Conservation (phyloP, 2,888 invertebrate species). For the Folsomia candida region DNA sequence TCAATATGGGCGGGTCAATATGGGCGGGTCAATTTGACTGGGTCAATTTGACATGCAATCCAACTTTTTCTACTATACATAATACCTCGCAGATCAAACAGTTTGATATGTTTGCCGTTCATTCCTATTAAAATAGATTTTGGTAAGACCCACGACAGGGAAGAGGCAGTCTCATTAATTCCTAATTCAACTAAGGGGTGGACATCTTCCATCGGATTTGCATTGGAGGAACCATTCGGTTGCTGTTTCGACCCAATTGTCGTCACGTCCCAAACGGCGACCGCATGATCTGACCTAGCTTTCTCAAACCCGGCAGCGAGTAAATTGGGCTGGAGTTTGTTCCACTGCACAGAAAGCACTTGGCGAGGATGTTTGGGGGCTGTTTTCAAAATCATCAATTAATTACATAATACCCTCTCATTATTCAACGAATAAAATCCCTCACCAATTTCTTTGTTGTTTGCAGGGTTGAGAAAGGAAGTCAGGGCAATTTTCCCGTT, state of each 20-base stretch:
- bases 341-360: slow-evolving; percentile 86
- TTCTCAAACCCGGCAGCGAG: slow-evolving; percentile 86
- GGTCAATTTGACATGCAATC: neutral
- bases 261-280: slow-evolving; percentile 83
- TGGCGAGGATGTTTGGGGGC: slow-evolving; percentile 79
- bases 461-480: slow-evolving; percentile 68
- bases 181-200: slow-evolving; percentile 74
- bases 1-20: no score
- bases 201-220: slow-evolving; percentile 57
- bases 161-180: slow-evolving; percentile 77
- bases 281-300: slow-evolving; percentile 81
- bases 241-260: slow-evolving; percentile 54
- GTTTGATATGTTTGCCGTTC: slow-evolving; percentile 81
- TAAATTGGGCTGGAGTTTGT: slow-evolving; percentile 74
- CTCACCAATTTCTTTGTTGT: slow-evolving; percentile 68
- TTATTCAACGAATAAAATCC: no score
- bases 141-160: slow-evolving; percentile 78
- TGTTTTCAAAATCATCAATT: slow-evolving; percentile 53
- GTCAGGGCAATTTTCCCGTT: slow-evolving; percentile 84
- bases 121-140: slow-evolving; percentile 82
- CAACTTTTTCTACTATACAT: neutral
- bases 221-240: slow-evolving; percentile 52
- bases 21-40: no score
- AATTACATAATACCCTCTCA: neutral
- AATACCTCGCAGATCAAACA: slow-evolving; percentile 84